phyloP scores from a whole-genome alignment of 2,113 vertebrate species.

The Aegypius monachus region DNA sequence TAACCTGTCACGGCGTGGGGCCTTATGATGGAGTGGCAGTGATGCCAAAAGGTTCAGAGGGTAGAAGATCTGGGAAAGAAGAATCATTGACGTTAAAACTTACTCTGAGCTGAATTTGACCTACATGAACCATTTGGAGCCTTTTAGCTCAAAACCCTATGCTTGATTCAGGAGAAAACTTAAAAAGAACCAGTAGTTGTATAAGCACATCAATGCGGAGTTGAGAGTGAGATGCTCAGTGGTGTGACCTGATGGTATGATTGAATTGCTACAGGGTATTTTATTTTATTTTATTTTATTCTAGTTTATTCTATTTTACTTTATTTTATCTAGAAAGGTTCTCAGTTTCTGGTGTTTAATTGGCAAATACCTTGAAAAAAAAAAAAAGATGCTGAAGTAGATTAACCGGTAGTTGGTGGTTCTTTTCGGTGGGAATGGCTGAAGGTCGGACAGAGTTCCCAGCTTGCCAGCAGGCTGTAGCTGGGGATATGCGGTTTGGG shows the following conservation, averaged over 20 bases:
- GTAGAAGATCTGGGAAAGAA: not conserved
- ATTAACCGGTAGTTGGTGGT: not conserved
- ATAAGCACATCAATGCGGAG: fast-evolving
- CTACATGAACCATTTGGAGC: not conserved
- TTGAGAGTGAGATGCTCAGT: not conserved
- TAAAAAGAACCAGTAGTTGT: not conserved
- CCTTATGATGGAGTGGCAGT: not conserved
- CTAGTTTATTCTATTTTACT: not conserved
- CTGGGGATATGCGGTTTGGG: not conserved
- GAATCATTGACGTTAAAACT: not conserved
- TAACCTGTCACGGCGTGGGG: too few relatives aligned
- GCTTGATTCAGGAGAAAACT: not conserved
- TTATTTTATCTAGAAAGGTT: not conserved
- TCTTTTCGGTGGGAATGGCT: not conserved
- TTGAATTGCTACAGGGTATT: not conserved
- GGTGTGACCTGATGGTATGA: not conserved
- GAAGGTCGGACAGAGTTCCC: not conserved
- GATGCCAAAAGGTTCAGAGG: not conserved
- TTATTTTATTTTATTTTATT: not conserved
- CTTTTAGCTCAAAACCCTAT: not conserved
- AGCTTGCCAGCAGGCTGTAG: not conserved
- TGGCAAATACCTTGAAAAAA: not conserved
- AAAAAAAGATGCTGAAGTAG: not conserved
- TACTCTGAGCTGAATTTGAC: not conserved
- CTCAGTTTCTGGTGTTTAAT: not conserved